Conservation (phyloP, 2,797 vertebrate genomes). For the Glossophaga mutica region DNA sequence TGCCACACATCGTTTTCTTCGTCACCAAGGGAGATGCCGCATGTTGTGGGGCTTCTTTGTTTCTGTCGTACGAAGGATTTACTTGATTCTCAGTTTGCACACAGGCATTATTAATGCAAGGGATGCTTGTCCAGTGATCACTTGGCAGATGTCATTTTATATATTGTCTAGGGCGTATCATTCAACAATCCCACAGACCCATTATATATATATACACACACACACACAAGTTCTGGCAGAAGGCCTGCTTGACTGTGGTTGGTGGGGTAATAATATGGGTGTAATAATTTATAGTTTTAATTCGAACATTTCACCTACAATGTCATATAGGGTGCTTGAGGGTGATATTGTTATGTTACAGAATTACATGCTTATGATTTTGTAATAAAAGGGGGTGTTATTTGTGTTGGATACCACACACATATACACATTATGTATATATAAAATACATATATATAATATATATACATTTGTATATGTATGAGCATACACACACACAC, state of each 20-base stretch:
- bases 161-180: background rate
- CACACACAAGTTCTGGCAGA: background rate
- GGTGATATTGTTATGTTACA: too few relatives aligned
- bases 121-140: background rate
- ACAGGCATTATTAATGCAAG: background rate
- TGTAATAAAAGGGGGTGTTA: too few relatives aligned
- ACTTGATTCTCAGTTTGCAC: background rate
- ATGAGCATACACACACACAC: background rate
- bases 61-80: background rate
- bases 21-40: background rate
- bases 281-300: too few relatives aligned
- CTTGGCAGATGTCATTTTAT: background rate
- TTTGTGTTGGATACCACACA: background rate
- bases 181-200: background rate
- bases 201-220: background rate
- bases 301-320: too few relatives aligned
- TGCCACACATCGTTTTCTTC: background rate
- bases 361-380: too few relatives aligned
- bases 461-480: background rate
- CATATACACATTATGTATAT: background rate
- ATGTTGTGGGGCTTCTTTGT: background rate
- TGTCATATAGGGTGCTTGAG: too few relatives aligned
- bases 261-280: too few relatives aligned
- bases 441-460: too few relatives aligned
- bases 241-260: too few relatives aligned